A percentile compares a stretch with the other conserved stretches of the same genome.
These are phyloP conservation scores for Microtus oregoni DNA, from an alignment of 2,113 vertebrate genomes.

Conservation along the genomic window DNA sequence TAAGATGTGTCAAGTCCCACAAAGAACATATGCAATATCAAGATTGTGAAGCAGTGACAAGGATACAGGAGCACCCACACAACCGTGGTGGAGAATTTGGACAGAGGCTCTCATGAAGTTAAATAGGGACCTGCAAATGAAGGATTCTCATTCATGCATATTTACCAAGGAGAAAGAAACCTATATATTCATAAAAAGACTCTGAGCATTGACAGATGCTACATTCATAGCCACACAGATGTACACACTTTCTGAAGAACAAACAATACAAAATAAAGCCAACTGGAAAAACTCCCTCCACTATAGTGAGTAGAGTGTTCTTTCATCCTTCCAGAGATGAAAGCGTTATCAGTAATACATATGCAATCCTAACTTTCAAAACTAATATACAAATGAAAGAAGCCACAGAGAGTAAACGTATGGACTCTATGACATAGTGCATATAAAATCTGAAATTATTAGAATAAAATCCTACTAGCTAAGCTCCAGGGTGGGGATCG, in stretches of 20 bases:
- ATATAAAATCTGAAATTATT: not conserved
- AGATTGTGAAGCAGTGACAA: not conserved
- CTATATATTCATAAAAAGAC: not conserved
- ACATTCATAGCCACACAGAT: not conserved
- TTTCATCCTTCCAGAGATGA: not conserved
- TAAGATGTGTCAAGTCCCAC: too few species aligned
- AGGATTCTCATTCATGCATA: not conserved
- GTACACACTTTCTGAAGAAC: not conserved
- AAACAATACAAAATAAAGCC: not conserved
- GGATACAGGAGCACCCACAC: not conserved
- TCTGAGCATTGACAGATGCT: not conserved
- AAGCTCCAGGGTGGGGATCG: rapidly evolving
- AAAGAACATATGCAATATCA: not conserved
- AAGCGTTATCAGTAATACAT: not conserved
- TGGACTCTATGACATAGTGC: not conserved
- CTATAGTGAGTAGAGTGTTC: not conserved
- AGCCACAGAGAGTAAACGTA: not conserved
- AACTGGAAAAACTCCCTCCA: not conserved
- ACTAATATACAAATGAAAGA: not conserved
- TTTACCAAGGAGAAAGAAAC: not conserved
- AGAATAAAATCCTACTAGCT: not conserved
- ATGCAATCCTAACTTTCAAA: not conserved
- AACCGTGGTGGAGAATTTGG: not conserved
- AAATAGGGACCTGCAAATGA: not conserved
- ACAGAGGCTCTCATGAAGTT: not conserved